Evolutionary conservation across 2,797 vertebrate genomes (phyloP), one percentile per base, ranked within the genome.

Genomic region (Numenius phaeopus): DNA sequence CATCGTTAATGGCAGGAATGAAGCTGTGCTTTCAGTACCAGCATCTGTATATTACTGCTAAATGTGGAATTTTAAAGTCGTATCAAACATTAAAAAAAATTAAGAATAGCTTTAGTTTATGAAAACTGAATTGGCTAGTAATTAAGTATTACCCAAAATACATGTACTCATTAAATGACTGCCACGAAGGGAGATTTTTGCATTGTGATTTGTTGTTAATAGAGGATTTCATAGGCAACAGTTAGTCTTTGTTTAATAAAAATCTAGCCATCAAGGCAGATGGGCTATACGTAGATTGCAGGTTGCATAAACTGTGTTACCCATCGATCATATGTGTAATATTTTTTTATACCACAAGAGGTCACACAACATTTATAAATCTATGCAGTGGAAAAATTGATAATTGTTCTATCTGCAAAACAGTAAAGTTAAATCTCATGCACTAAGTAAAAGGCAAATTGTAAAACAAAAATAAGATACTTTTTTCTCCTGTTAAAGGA

Each of bases 321-420:
- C 4, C 20, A 9, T 15, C 6, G 85, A 65, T 90, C 50, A 39
- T 42, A 29, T 5, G 5, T 97, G 97, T 67, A 96, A 72, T 98
- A 92, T 97, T 97, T 83, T 73, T 30, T 80, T 91, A 2, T 0
- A 80, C 97, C 98, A 98, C 96, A 80, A 98, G 98, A 87, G 96
- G 98, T 97, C 97, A 94, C 4, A 96, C 83, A 92, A 54, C 54
- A 93, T 89, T 96, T 93, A 90, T 61, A 96, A 95, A 98, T 97
- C 78, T 77, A 14, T 9, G 30, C 46, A 29, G 26, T 49, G 29
- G 40, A 57, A 80, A 90, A 91, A 32, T 9, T n/a, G 27, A 18
- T 64, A 67, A 32, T 32, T 26, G 19, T 78, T 94, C 73, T 62
- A 5, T 64, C 64, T 66, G 62, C 26, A 80, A 40, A 80, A 76